Evolutionary conservation across 2,888 invertebrate species (phyloP).

Genomic region (Andrena bicolor): DNA sequence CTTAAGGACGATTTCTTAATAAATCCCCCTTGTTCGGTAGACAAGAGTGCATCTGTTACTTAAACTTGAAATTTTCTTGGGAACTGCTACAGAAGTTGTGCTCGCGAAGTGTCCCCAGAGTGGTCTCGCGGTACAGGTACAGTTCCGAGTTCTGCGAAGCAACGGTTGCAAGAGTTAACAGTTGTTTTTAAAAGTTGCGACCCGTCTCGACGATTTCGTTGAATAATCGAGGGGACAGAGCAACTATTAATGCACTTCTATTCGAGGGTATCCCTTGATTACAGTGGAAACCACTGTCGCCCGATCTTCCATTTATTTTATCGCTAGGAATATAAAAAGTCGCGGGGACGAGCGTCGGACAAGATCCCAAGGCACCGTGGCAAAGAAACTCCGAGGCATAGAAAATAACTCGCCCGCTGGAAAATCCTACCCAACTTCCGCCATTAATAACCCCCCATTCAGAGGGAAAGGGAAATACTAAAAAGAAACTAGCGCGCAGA

Average conservation of each 20-base stretch:
- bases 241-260: background rate
- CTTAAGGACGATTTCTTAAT: too few relatives aligned
- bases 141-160: too few relatives aligned
- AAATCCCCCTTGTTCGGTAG: too few relatives aligned
- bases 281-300: background rate
- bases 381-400: conserved; percentile 14
- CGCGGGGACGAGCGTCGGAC: background rate
- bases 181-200: background rate
- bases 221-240: background rate
- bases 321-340: conserved; percentile 15
- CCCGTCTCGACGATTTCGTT: background rate
- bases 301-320: background rate
- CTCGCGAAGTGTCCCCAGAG: too few relatives aligned
- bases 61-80: too few relatives aligned
- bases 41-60: too few relatives aligned
- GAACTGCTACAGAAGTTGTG: too few relatives aligned
- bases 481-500: conserved; percentile 7
- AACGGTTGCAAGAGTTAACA: background rate
- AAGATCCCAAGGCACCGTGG: background rate
- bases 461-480: conserved; percentile 11
- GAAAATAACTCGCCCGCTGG: conserved; percentile 28
- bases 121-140: too few relatives aligned
- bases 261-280: background rate
- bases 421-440: conserved; percentile 42
- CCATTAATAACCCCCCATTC: conserved; percentile 48